Percentiles rank a stretch among this genome's conserved stretches.
Evolutionary conservation across 2,888 invertebrate species (phyloP).

Genomic region (Ophion obscuratus): DNA sequence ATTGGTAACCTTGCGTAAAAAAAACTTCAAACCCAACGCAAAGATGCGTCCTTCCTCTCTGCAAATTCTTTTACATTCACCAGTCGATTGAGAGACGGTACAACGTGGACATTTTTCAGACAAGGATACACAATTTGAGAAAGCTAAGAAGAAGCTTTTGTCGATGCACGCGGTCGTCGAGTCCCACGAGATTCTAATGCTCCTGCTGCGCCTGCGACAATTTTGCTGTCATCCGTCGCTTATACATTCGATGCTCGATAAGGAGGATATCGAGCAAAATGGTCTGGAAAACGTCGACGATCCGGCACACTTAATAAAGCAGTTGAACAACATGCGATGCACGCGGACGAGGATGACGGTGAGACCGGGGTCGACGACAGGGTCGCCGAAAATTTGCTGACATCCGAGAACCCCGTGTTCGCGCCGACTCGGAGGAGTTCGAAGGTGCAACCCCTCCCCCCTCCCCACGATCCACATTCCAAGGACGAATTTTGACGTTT

Average conservation of each 20-base stretch:
- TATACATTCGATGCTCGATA: slow-evolving; percentile 87
- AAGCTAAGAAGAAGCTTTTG: slow-evolving; percentile 78
- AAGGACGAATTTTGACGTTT: too few species aligned
- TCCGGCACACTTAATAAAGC: slow-evolving; percentile 86
- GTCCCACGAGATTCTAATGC: slow-evolving; percentile 89
- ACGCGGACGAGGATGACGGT: slow-evolving; percentile 71
- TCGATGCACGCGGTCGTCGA: slow-evolving; percentile 83
- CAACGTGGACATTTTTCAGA: slow-evolving; percentile 52
- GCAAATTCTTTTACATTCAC: neutral
- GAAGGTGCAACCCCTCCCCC: slow-evolving; percentile 83
- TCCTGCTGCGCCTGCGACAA: slow-evolving; percentile 94
- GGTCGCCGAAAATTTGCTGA: slow-evolving; percentile 87
- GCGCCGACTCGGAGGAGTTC: slow-evolving; percentile 86
- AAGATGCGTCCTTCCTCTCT: too few species aligned
- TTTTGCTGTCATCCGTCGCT: slow-evolving; percentile 95
- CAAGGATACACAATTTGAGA: slow-evolving; percentile 78
- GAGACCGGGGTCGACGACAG: slow-evolving; percentile 85
- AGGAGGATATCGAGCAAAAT: slow-evolving; percentile 80
- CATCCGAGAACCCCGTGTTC: slow-evolving; percentile 90
- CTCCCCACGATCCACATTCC: too few species aligned
- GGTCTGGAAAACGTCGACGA: slow-evolving; percentile 84
- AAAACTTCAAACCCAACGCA: too few species aligned
- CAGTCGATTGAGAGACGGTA: too few species aligned
- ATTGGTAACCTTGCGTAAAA: too few species aligned
- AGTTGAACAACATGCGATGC: slow-evolving; percentile 87